Conservation (phyloP, 2,888 invertebrate genomes). For the Pimpla rufipes region DNA sequence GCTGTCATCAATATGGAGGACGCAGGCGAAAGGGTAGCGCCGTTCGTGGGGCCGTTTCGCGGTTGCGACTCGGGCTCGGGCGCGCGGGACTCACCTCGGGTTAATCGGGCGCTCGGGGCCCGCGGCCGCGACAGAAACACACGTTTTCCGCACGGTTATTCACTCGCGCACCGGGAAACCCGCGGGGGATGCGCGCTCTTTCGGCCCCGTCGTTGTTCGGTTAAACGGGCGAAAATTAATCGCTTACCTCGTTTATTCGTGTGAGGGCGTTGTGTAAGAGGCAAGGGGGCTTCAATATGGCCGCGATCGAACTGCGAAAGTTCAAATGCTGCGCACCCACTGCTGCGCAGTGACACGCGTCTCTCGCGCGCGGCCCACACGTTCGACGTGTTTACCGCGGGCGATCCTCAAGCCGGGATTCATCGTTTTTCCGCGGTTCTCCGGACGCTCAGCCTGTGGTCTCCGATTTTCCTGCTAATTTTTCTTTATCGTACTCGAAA, state of each 20-base stretch:
- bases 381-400: slow-evolving; percentile 74
- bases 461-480: background rate
- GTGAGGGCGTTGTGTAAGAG: slow-evolving; percentile 88
- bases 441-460: slow-evolving; percentile 56
- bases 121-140: too few relatives aligned
- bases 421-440: slow-evolving; percentile 54
- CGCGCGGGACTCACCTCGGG: slow-evolving; percentile 61
- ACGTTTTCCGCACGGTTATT: slow-evolving; percentile 6
- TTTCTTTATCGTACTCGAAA: background rate
- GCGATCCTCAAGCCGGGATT: slow-evolving; percentile 49
- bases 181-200: slow-evolving; percentile 41
- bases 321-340: slow-evolving; percentile 81
- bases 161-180: background rate
- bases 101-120: slow-evolving; percentile 8
- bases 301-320: slow-evolving; percentile 78
- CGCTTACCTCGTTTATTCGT: slow-evolving; percentile 85
- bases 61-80: slow-evolving; percentile 29
- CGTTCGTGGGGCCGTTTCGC: slow-evolving; percentile 46
- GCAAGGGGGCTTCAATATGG: slow-evolving; percentile 83
- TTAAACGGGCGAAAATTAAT: slow-evolving; percentile 73
- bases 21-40: slow-evolving; percentile 69
- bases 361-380: slow-evolving; percentile 24
- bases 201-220: slow-evolving; percentile 64
- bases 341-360: slow-evolving; percentile 76
- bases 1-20: slow-evolving; percentile 89